These are phyloP conservation scores for Spermophilus dauricus DNA, from an alignment of 2,113 vertebrate species.

Conservation along the genomic window DNA sequence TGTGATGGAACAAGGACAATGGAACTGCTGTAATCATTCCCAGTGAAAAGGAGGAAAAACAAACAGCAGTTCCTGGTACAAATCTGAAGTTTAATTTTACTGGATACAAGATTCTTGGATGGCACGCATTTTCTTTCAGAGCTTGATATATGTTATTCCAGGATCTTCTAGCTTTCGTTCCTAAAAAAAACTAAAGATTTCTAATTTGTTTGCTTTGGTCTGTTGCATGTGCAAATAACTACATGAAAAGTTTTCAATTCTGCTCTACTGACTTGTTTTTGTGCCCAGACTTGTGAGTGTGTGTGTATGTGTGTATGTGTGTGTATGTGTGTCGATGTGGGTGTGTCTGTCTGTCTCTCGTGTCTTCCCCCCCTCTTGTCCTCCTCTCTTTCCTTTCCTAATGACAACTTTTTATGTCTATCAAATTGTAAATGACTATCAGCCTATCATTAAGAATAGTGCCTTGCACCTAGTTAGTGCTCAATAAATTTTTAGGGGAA, in stretches of 20 bases:
- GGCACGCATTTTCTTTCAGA: too few relatives aligned
- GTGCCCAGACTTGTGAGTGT: neutral
- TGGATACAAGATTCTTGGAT: too few relatives aligned
- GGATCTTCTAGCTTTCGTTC: too few relatives aligned
- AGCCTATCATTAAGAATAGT: conserved; percentile 25
- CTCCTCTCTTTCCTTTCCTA: neutral
- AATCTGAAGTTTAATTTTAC: too few relatives aligned
- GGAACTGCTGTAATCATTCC: neutral
- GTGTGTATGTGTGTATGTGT: too few relatives aligned
- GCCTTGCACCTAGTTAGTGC: conserved; percentile 17
- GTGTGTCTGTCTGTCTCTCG: too few relatives aligned
- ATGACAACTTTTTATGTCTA: neutral
- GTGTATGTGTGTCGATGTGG: too few relatives aligned
- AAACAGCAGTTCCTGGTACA: neutral
- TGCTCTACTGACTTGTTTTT: neutral
- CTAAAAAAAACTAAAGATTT: too few relatives aligned
- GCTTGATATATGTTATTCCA: too few relatives aligned
- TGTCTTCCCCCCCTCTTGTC: neutral
- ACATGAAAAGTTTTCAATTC: neutral
- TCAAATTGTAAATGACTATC: neutral
- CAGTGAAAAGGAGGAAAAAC: neutral
- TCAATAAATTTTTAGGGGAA: conserved; percentile 36
- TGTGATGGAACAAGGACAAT: neutral
- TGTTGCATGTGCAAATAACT: neutral
- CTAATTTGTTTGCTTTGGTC: neutral